Percentiles rank a stretch among this genome's conserved stretches.
These are phyloP conservation scores for Sepioteuthis lessoniana DNA, from an alignment of 2,888 invertebrate species.

Conservation along the genomic window DNA sequence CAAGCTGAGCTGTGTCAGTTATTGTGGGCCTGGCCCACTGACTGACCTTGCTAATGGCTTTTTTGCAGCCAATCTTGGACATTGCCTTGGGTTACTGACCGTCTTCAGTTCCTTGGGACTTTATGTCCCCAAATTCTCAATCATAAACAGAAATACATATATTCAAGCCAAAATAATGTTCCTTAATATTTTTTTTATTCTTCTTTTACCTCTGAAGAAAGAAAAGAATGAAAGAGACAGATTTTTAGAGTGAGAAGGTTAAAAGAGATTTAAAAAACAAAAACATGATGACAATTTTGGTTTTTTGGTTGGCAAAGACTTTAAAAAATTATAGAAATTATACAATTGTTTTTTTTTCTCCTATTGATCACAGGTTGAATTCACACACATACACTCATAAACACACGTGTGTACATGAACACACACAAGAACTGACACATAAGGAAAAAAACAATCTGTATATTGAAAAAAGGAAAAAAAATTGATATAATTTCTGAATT, in stretches of 20 bases:
- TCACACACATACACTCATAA: neutral
- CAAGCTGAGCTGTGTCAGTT: neutral
- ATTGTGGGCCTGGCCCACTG: neutral
- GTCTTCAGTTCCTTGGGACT: conserved; percentile 4
- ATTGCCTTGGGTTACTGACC: neutral
- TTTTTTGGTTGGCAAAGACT: neutral
- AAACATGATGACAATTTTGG: neutral
- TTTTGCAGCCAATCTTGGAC: conserved; percentile 8
- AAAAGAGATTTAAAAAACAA: neutral
- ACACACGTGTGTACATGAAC: neutral
- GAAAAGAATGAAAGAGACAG: neutral
- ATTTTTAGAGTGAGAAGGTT: neutral
- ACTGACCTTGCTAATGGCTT: conserved; percentile 1
- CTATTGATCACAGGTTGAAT: neutral
- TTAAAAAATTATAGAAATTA: neutral
- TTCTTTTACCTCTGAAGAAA: neutral
- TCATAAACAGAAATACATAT: conserved; percentile 1
- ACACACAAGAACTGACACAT: neutral
- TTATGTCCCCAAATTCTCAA: neutral
- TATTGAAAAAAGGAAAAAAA: neutral
- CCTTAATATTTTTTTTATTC: neutral
- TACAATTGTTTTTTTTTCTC: neutral
- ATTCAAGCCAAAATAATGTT: neutral
- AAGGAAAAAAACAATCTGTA: neutral
- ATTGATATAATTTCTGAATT: neutral